These are phyloP conservation scores for Cherax quadricarinatus DNA, from an alignment of 1,140 invertebrate species.

Conservation along the genomic window DNA sequence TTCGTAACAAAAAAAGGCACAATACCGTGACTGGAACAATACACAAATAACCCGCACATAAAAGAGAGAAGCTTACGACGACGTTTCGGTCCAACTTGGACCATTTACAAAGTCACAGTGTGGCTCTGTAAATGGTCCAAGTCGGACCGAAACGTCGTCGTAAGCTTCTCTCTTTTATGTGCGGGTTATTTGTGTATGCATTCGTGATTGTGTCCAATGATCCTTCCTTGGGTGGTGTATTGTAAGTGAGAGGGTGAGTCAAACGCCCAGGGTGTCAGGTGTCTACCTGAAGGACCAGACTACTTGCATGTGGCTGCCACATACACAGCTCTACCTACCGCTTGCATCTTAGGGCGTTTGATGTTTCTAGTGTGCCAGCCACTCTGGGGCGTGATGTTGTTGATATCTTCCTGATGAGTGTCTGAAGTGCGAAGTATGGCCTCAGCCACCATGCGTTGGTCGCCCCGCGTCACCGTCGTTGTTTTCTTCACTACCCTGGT, in stretches of 20 bases:
- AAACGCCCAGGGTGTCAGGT: slow-evolving; percentile 22
- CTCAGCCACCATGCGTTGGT: slow-evolving; percentile 86
- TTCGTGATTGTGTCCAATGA: background rate
- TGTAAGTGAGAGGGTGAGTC: slow-evolving; percentile 15
- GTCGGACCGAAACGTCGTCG: no score
- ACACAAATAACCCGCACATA: no score
- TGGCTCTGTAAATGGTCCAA: no score
- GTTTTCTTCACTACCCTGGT: slow-evolving; percentile 92
- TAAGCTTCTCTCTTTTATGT: no score
- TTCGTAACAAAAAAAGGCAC: no score
- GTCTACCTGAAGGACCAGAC: slow-evolving; percentile 23
- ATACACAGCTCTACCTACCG: slow-evolving; percentile 55
- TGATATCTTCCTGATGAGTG: slow-evolving; percentile 74
- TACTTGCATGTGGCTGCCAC: background rate
- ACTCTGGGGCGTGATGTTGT: slow-evolving; percentile 72
- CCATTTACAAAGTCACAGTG: no score
- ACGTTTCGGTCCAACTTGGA: no score
- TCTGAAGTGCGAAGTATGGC: slow-evolving; percentile 80
- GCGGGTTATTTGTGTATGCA: no score
- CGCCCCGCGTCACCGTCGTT: slow-evolving; percentile 91
- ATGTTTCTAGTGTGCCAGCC: slow-evolving; percentile 71
- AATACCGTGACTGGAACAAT: no score
- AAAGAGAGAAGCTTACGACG: no score
- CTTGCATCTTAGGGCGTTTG: slow-evolving; percentile 67
- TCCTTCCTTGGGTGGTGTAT: background rate